Evolutionary conservation across 2,888 invertebrate genomes (phyloP), one percentile per base, ranked within the genome.

Genomic region (Agrotis puta): DNA sequence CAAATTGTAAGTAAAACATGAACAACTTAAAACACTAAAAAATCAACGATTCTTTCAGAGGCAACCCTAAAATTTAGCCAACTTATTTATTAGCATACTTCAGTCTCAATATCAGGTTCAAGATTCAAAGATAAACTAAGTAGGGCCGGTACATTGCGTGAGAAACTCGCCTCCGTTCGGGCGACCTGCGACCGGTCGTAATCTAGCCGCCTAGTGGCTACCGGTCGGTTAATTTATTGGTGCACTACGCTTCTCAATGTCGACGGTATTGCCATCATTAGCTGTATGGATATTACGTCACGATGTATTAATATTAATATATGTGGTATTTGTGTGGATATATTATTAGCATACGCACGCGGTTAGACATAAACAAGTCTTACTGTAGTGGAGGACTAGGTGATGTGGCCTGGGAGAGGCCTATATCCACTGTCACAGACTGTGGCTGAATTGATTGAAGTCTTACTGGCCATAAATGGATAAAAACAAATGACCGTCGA

Each of bases 81-180:
- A 77, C 65, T 48, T 58, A 77, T 72, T 81, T 64, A 72, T 64
- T 72, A 67, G 54, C 50, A 77, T 68, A 72, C 64, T 81, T 48
- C 58, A 73, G 64, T n/a, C 64, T 18, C 64, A 67, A 65, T 81
- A 82, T 81, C 64, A 58, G 57, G 11, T 27, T 33, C 54, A 70
- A 78, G 65, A 81, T 78, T 61, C 14, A n/a, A 48, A 82, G 82
- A 78, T 82, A 79, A 77, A 73, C 5, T 53, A 76, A 81, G 58
- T 70, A 76, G 70, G 79, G 51, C 72, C 51, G 56, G 51, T 61
- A 20, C 56, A 57, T 50, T 81, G 73, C 79, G 82, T 79, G 82
- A 73, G 79, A 79, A 71, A 63, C 79, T 59, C 33, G 57, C 39
- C 57, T 64, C 20, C 20, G 39, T 51, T 58, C 51, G 56, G 54